Evolutionary conservation across 2,888 invertebrate genomes (phyloP).

Genomic region (Pseudococcus longispinus): DNA sequence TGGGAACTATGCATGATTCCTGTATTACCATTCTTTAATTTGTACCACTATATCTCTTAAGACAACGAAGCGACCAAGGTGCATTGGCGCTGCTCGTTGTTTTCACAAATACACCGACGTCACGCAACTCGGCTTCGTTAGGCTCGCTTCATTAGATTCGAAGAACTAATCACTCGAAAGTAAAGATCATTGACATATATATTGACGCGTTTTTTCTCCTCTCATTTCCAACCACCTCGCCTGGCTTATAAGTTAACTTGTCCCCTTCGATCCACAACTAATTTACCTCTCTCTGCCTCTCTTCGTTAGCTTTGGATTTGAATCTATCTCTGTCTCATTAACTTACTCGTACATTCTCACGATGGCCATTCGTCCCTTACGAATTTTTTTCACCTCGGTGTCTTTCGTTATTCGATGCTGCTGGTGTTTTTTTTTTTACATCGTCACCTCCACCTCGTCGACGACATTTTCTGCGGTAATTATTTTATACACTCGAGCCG

Average conservation of each 20-base stretch:
- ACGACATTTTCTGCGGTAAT: not conserved
- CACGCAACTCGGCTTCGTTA: conserved; percentile 56
- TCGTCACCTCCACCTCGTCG: not conserved
- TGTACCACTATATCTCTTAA: conserved; percentile 43
- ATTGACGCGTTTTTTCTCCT: conserved; percentile 23
- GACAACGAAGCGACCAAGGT: conserved; percentile 2
- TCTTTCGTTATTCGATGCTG: too few species aligned
- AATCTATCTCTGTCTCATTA: conserved; percentile 22
- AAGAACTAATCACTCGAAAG: conserved; percentile 56
- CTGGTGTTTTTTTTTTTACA: not conserved
- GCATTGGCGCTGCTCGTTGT: conserved; percentile 35
- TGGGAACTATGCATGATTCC: conserved; percentile 57
- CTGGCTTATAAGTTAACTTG: not conserved
- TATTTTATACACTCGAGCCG: not conserved
- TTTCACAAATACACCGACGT: conserved; percentile 56
- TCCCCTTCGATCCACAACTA: not conserved
- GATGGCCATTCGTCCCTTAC: conserved; percentile 53
- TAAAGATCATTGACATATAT: conserved; percentile 57
- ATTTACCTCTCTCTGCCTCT: not conserved
- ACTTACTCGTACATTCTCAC: conserved; percentile 38
- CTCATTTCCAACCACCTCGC: not conserved
- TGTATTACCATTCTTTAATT: conserved; percentile 52
- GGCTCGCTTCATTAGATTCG: conserved; percentile 56
- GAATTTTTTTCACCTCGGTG: conserved; percentile 39
- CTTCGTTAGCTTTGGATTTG: not conserved